Percentiles rank a stretch among this genome's conserved stretches.
These are phyloP conservation scores for Stigmatopora nigra DNA, from an alignment of 2,113 vertebrate species.

Conservation along the genomic window DNA sequence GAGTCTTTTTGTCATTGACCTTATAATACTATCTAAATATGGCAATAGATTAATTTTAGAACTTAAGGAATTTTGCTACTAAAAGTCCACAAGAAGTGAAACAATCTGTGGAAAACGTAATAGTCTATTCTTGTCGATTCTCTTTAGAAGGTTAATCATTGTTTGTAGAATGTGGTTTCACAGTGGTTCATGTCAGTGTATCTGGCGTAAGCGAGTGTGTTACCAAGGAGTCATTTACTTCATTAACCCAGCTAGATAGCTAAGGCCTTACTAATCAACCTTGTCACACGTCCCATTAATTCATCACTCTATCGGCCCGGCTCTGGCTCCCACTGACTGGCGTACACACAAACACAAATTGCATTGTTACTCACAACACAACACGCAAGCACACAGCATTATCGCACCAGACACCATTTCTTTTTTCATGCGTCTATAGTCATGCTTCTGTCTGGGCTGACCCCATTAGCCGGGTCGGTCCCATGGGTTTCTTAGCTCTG, in stretches of 20 bases:
- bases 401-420: conserved; percentile 3
- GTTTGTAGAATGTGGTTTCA: conserved; percentile 24
- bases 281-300: conserved; percentile 65
- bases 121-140: conserved; percentile 11
- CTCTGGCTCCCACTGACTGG: conserved; percentile 25
- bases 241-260: conserved; percentile 62
- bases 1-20: neutral
- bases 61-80: neutral
- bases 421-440: neutral
- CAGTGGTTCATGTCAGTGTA: conserved; percentile 32
- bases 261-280: conserved; percentile 61
- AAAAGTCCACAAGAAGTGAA: conserved; percentile 4
- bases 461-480: conserved; percentile 58
- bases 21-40: neutral
- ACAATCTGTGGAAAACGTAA: neutral
- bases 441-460: conserved; percentile 33
- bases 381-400: conserved; percentile 13
- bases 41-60: conserved; percentile 5
- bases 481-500: conserved; percentile 52
- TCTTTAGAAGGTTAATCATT: conserved; percentile 25
- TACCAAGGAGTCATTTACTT: conserved; percentile 61
- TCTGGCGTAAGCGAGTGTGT: conserved; percentile 43
- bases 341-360: conserved; percentile 13
- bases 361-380: conserved; percentile 13
- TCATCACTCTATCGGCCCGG: conserved; percentile 51